These are phyloP conservation scores for Campoletis sonorensis DNA, from an alignment of 1,140 invertebrate genomes.

Conservation along the genomic window DNA sequence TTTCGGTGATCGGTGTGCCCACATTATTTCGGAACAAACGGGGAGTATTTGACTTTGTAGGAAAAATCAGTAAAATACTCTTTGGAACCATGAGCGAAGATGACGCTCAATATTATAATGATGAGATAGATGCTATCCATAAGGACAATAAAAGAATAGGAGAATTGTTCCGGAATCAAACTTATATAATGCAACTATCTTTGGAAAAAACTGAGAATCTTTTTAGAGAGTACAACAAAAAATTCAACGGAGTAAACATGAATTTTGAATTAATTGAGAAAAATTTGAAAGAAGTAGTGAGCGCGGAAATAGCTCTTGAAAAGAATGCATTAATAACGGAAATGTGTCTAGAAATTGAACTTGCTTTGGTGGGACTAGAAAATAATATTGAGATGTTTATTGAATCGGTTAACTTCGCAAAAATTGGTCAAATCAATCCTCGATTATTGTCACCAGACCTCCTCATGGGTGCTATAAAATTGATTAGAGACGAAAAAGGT, in stretches of 20 bases:
- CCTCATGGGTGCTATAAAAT: constrained; percentile 35
- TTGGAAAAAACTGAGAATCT: constrained; percentile 35
- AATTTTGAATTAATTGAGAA: constrained; percentile 41
- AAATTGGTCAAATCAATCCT: constrained; percentile 28
- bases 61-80: constrained; percentile 43
- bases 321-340: constrained; percentile 30
- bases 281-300: too few relatives aligned
- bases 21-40: constrained; percentile 2
- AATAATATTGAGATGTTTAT: constrained; percentile 29
- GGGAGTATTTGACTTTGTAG: constrained; percentile 43
- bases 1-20: neutral
- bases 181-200: constrained; percentile 36
- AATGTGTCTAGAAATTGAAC: constrained; percentile 45
- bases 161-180: constrained; percentile 42
- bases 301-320: too few relatives aligned
- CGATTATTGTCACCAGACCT: constrained; percentile 33
- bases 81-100: constrained; percentile 43
- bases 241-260: constrained; percentile 22
- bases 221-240: constrained; percentile 31
- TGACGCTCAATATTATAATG: constrained; percentile 41
- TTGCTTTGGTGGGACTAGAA: constrained; percentile 27
- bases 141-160: constrained; percentile 34
- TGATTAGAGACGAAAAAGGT: constrained; percentile 38
- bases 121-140: constrained; percentile 36
- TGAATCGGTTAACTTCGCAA: constrained; percentile 29